These are phyloP conservation scores for Gadus chalcogrammus DNA, from an alignment of 2,113 vertebrate genomes.

Conservation along the genomic window DNA sequence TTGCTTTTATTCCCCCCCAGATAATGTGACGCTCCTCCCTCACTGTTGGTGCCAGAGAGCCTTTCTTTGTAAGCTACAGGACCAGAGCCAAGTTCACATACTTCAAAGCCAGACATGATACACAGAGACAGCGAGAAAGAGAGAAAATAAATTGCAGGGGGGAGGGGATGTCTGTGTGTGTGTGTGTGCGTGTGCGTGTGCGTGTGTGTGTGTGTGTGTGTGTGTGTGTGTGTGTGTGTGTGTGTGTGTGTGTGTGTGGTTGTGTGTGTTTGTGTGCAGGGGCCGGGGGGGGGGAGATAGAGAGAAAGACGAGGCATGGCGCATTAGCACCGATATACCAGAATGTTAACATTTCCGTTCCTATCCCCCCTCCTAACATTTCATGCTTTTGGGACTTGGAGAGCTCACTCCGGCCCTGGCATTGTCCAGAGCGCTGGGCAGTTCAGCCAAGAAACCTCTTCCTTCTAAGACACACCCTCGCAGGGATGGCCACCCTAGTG, in stretches of 20 bases:
- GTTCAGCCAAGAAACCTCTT: constrained; percentile 27
- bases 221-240: no score
- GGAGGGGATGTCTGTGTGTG: neutral
- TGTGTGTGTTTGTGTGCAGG: neutral
- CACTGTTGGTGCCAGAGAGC: constrained; percentile 1
- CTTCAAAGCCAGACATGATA: constrained; percentile 35
- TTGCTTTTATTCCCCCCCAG: neutral
- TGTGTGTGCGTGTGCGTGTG: no score
- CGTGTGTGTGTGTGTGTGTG: no score
- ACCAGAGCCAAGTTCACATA: constrained; percentile 27
- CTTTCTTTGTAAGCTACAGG: neutral
- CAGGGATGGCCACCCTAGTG: constrained; percentile 1
- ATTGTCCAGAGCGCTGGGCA: constrained; percentile 11
- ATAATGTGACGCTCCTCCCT: neutral
- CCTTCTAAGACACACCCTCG: constrained; percentile 15
- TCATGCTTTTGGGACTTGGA: constrained; percentile 27
- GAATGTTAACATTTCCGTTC: constrained; percentile 37
- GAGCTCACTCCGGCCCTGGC: constrained; percentile 30
- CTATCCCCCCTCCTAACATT: constrained; percentile 29
- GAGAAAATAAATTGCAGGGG: neutral
- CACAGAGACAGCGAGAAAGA: constrained; percentile 11
- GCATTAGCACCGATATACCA: constrained; percentile 39
- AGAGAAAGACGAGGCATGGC: constrained; percentile 21
- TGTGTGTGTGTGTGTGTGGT: no score
- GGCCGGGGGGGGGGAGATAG: neutral